These are phyloP conservation scores for Scrobipalpa costella DNA, from an alignment of 2,888 invertebrate genomes.

Conservation along the genomic window DNA sequence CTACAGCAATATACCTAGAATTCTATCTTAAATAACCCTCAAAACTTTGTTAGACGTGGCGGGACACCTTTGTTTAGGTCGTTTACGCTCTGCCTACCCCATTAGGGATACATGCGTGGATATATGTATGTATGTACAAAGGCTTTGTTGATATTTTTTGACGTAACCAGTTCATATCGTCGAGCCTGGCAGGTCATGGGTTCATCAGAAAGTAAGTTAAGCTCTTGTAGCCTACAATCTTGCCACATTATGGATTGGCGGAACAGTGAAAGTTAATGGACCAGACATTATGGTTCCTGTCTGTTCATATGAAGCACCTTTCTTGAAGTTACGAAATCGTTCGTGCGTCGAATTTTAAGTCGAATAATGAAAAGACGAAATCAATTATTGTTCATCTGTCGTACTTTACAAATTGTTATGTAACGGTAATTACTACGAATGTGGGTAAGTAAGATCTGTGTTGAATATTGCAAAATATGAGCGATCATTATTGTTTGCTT, in stretches of 20 bases:
- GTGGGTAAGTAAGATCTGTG: slow-evolving; percentile 20
- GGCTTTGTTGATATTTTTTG: no score
- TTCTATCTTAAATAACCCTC: no score
- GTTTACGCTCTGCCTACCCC: no score
- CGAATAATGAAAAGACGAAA: slow-evolving; percentile 20
- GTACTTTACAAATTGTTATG: not conserved
- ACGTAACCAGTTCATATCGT: not conserved
- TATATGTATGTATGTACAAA: no score
- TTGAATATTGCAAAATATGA: slow-evolving; percentile 19
- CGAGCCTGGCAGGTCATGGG: slow-evolving; percentile 63
- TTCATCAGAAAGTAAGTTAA: slow-evolving; percentile 21
- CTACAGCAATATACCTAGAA: no score
- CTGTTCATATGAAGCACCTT: slow-evolving; percentile 21
- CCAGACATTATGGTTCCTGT: slow-evolving; percentile 26
- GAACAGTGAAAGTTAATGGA: slow-evolving; percentile 33
- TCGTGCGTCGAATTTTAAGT: slow-evolving; percentile 10
- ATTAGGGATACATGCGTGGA: no score
- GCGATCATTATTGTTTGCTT: not conserved
- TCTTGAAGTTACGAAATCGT: slow-evolving; percentile 19
- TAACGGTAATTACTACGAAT: slow-evolving; percentile 14
- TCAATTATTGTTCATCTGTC: slow-evolving; percentile 10
- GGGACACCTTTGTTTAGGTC: no score
- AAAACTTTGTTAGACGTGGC: no score
- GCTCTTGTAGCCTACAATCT: slow-evolving; percentile 17
- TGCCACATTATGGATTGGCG: slow-evolving; percentile 21